Evolutionary conservation across 2,888 invertebrate species (phyloP).

Genomic region (Thera britannica): DNA sequence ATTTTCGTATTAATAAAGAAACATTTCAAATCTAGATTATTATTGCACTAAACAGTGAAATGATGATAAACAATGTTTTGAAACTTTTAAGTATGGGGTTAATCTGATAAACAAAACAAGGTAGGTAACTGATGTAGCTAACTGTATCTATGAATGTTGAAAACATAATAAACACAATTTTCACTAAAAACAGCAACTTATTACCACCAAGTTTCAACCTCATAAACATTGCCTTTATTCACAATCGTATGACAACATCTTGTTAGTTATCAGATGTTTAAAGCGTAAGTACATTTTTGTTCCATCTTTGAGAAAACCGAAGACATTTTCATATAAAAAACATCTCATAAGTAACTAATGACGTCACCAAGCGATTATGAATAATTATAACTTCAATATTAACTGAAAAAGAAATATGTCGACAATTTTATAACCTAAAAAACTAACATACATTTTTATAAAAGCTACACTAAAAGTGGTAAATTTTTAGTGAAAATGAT

Average conservation of each 20-base stretch:
- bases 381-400: not conserved
- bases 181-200: conserved; percentile 4
- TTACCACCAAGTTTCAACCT: too few relatives aligned
- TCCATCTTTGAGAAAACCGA: not conserved
- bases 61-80: too few relatives aligned
- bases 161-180: conserved; percentile 1
- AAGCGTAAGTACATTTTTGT: not conserved
- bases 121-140: not conserved
- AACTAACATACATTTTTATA: not conserved
- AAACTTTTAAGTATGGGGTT: not conserved
- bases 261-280: not conserved
- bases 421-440: not conserved
- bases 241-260: not conserved
- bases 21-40: too few relatives aligned
- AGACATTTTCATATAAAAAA: too few relatives aligned
- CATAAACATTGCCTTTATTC: not conserved
- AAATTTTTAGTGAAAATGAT: not conserved
- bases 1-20: too few relatives aligned
- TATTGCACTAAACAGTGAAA: too few relatives aligned
- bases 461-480: not conserved
- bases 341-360: not conserved
- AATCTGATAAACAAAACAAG: not conserved
- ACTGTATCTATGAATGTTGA: conserved; percentile 2
- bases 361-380: not conserved
- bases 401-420: not conserved